Base-by-base conservation (phyloP, 2,888 invertebrate species). In the Ceramica pisi region DNA sequence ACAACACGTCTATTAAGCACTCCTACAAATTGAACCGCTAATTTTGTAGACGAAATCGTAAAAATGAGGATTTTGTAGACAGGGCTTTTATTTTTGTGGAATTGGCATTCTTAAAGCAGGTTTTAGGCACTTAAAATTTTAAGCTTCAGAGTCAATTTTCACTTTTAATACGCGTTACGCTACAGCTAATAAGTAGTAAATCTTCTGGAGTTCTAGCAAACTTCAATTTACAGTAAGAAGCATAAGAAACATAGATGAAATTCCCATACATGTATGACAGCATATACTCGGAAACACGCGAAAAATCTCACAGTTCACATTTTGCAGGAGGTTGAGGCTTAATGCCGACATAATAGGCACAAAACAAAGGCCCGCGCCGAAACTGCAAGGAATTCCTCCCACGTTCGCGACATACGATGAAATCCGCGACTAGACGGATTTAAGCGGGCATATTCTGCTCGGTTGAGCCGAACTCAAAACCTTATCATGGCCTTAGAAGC, bases 361-460 rank as follows among this genome's bases (percentile, higher is more conserved):
- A 63, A 81, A 85, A 82, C 81, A 82, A 84, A 87, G 75, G 81
- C 79, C 68, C 70, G 72, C 67, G 79, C 70, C 71, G 70, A 70
- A 75, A 81, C 67, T 70, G 70, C 77, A 81, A 82, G 78, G 79
- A 77, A 92, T 91, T 91, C 91, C 67, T 70, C 44, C 72, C 93
- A 92, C 92, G 91, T 92, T 88, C 87, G 83, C 87, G 86, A 87
- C 86, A 88, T 85, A 86, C 83, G 80, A 86, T 82, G 81, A 85
- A 88, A 89, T 88, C 88, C 88, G 85, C 83, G 85, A 81, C 87
- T 78, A 83, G 86, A 86, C 86, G 86, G 87, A 86, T 87, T 89
- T 89, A 88, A 89, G 90, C 85, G 86, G 86, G 82, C 82, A 88
- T 84, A 88, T 88, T 86, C 82, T 79, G 88, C 84, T 87, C 83